Evolutionary conservation across 2,797 vertebrate genomes (phyloP).

Genomic region (Darevskia nairensis): DNA sequence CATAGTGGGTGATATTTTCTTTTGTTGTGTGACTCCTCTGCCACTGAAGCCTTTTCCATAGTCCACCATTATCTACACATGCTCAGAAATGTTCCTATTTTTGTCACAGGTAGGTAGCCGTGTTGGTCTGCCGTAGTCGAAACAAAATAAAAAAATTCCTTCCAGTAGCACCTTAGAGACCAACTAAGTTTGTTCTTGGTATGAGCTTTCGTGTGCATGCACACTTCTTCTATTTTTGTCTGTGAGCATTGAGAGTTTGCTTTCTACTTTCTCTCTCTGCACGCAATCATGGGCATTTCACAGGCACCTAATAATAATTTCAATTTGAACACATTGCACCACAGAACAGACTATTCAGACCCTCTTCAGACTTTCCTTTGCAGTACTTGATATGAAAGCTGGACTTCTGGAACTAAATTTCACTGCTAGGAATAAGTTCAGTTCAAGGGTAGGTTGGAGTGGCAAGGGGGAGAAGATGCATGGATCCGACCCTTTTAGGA

Average conservation of each 20-base stretch:
- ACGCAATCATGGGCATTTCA: neutral
- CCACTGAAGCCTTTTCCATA: neutral
- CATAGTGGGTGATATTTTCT: neutral
- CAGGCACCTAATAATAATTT: neutral
- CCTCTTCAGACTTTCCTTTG: neutral
- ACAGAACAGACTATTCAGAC: neutral
- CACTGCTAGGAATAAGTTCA: neutral
- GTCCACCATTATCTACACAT: neutral
- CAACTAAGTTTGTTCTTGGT: too few relatives aligned
- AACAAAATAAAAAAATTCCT: too few relatives aligned
- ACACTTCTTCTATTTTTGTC: neutral
- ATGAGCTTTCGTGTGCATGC: too few relatives aligned
- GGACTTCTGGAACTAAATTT: neutral
- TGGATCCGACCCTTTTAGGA: neutral
- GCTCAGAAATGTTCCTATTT: neutral
- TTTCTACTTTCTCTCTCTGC: neutral
- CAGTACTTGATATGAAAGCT: too few relatives aligned
- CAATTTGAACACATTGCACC: neutral
- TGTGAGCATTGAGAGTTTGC: neutral
- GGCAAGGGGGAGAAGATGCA: neutral
- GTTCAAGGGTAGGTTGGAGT: neutral
- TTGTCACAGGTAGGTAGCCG: too few relatives aligned
- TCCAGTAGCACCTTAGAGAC: too few relatives aligned
- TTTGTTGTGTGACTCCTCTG: neutral
- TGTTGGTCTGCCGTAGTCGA: too few relatives aligned